phyloP scores from a whole-genome alignment of 2,113 vertebrate genomes.

The Notarius lentiginosus region DNA sequence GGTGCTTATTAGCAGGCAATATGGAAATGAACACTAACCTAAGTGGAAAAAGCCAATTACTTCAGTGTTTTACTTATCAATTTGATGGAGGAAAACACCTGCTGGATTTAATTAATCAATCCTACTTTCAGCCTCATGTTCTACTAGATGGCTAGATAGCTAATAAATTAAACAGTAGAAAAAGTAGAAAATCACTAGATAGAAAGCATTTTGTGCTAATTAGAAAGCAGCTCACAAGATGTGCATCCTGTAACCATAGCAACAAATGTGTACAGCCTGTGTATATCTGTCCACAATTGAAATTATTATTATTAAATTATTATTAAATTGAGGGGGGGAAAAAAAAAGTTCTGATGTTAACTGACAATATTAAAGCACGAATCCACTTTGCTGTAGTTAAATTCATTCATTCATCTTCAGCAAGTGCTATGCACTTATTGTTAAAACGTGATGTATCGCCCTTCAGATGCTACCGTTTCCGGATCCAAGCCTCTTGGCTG shows the following conservation, averaged over 20 bases:
- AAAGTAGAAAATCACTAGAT: not conserved
- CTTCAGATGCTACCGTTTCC: no score
- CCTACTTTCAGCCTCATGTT: not conserved
- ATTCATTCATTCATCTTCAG: not conserved
- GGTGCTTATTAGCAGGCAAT: constrained; percentile 8
- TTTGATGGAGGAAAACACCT: constrained; percentile 8
- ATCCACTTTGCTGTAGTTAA: not conserved
- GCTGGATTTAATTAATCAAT: constrained; percentile 23
- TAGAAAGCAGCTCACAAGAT: not conserved
- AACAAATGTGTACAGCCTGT: not conserved
- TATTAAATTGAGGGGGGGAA: no score
- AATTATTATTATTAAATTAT: no score
- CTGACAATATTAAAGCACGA: no score
- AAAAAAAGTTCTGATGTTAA: not conserved
- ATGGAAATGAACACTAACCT: constrained; percentile 3
- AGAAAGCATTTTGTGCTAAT: not conserved
- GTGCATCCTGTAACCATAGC: not conserved
- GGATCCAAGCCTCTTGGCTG: no score
- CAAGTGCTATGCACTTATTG: not conserved
- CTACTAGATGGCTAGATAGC: constrained; percentile 3
- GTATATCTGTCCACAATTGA: not conserved
- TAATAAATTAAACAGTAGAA: not conserved
- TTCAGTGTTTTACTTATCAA: constrained; percentile 12
- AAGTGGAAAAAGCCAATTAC: constrained; percentile 18
- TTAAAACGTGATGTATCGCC: no score